phyloP scores from a whole-genome alignment of 2,797 vertebrate species.

The Anniella stebbinsi region DNA sequence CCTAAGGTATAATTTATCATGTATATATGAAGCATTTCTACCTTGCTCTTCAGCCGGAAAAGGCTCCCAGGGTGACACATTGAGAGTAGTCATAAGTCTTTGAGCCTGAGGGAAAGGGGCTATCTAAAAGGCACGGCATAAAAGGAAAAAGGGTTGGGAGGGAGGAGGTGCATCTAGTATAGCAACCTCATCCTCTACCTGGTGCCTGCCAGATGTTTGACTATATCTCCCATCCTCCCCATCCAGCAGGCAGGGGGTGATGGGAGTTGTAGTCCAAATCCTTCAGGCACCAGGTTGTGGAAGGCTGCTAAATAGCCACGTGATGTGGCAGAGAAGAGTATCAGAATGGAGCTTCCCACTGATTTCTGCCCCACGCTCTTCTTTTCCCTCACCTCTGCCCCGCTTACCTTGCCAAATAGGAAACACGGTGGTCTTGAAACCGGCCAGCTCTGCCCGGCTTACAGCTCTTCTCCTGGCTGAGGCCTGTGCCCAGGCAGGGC shows the following conservation, averaged over 20 bases:
- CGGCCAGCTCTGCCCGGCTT: conserved; percentile 75
- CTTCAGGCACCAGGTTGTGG: too few relatives aligned
- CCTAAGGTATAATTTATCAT: too few relatives aligned
- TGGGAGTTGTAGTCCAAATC: neutral
- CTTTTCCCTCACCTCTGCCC: too few relatives aligned
- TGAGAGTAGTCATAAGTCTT: neutral
- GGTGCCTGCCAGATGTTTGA: neutral
- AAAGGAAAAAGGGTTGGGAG: too few relatives aligned
- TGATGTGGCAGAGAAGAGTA: neutral
- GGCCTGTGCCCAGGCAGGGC: conserved; percentile 81
- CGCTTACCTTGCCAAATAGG: conserved; percentile 72
- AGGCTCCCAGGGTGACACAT: neutral
- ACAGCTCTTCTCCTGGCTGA: conserved; percentile 87
- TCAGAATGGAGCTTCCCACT: neutral
- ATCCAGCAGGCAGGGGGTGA: neutral
- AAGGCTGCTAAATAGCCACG: too few relatives aligned
- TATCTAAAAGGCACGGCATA: too few relatives aligned
- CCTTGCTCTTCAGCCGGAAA: neutral
- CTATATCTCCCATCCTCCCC: neutral
- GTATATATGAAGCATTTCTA: neutral
- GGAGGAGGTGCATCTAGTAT: neutral
- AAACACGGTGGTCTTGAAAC: conserved; percentile 86
- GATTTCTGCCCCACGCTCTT: neutral
- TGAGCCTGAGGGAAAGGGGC: too few relatives aligned
- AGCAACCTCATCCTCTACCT: neutral